Base-by-base conservation (phyloP, 2,888 invertebrate species). In the Rhorus exstirpatorius region DNA sequence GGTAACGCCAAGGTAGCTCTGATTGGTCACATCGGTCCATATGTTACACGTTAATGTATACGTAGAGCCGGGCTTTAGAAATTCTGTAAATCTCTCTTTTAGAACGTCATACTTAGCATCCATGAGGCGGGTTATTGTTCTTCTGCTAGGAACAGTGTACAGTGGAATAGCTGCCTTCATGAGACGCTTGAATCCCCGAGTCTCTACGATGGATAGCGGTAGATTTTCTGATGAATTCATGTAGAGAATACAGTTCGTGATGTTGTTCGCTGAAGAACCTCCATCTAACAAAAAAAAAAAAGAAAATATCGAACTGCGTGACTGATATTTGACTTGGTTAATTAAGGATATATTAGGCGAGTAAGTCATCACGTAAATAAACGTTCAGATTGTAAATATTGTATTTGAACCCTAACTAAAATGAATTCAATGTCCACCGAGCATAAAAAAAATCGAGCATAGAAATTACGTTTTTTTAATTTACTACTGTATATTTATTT, bases 11-110 rank as follows among this genome's bases (percentile, higher is more conserved):
- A 87, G 70, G 80, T 85, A 88, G 79, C 87, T 88, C 80, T 84
- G 86, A 74, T 85, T 86, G 63, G 86, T 83, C 31, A 87, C 81
- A 84, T 88, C 87, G 41, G 84, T 84, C 86, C 88, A 88, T 81
- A 84, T 84, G 63, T 88, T 87, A 77, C 86, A 86, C 58, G 87
- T 88, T 68, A 88, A 79, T 77, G 85, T 86, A 67, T 35, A 70
- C 1, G 61, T 1, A 17, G 38, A 31, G 19, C 6, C 58, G 21
- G 4, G 76, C 26, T 31, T 53, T 14, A 82, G 21, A 10, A 21
- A 8, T 21, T 10, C 6, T n/a, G 3, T 35, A n/a, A 72, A 14
- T 41, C 71, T 81, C 24, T 55, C 26, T 26, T 55, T 55, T n/a
- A 76, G 24, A 44, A 24, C 24, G 6, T 44, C 60, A 63, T 82